Evolutionary conservation across 2,797 vertebrate species (phyloP), one percentile per base, ranked within the genome.

Genomic region (Neopelma chrysocephalum): DNA sequence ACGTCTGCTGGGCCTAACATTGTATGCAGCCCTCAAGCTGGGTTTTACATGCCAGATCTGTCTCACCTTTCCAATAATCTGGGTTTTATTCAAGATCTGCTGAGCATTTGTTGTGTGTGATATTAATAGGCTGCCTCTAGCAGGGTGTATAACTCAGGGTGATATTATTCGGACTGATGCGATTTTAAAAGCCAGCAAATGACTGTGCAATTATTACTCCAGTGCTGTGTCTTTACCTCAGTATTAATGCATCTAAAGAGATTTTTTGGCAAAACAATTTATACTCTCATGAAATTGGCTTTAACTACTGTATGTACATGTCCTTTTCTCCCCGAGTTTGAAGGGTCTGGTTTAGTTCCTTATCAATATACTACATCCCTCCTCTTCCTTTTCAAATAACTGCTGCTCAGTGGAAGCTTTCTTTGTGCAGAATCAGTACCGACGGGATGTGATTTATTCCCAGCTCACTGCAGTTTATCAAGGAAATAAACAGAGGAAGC

Each of bases 141-240:
- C 78, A 89, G 89, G 86, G 76, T 94, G 62, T 92, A 62, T 91
- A 96, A 92, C 79, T 96, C 96, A 96, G 89, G 65, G 85, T 68
- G 89, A 86, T 97, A 83, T 96, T 96, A 96, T 96, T 97, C 27
- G 95, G 88, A 97, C 77, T 96, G 95, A 97, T 97, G 96, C 15
- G 84, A 87, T 97, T 98, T 98, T 98, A 97, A 97, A 97, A 97
- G 94, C 86, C 83, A 86, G 92, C 76, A 95, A 97, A 97, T 93
- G 95, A 91, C 84, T 84, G 86, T 72, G 91, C 93, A 80, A 94
- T 97, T 96, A 97, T 97, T 96, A 86, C 90, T 88, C 23, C 48
- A 69, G 82, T 69, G 58, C 81, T 82, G 79, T 61, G 82, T 89
- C 85, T 86, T 96, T 86, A 93, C 82, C 26, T 3, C 72, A 71